These are phyloP conservation scores for Antheraea pernyi DNA, from an alignment of 1,140 invertebrate genomes.

Conservation along the genomic window DNA sequence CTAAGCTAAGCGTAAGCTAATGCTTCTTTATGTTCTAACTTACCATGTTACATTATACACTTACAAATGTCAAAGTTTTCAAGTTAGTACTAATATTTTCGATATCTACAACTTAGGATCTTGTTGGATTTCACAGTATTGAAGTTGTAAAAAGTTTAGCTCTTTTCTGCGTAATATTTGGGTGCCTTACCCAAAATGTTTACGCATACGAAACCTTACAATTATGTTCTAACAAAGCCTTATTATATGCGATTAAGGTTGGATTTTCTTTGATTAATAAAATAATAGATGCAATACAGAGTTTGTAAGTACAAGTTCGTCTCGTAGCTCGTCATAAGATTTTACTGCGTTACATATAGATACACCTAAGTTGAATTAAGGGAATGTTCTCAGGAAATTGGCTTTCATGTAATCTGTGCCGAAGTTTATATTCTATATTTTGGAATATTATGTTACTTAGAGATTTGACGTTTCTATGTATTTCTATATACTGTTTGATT, in stretches of 20 bases:
- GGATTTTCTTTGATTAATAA: conserved; percentile 13
- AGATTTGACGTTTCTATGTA: neutral
- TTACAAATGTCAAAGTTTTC: neutral
- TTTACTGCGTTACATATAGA: conserved; percentile 38
- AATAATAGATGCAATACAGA: conserved; percentile 18
- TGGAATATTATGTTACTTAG: conserved; percentile 11
- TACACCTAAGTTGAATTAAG: conserved; percentile 20
- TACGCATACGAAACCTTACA: conserved; percentile 11
- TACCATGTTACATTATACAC: neutral
- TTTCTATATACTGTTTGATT: too few species aligned
- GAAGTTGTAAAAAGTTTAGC: conserved; percentile 66
- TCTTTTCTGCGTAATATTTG: conserved; percentile 50
- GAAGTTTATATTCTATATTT: conserved; percentile 33
- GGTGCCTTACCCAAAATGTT: conserved; percentile 32
- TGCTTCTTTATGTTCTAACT: neutral
- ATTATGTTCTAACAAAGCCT: conserved; percentile 2
- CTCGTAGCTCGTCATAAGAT: conserved; percentile 64
- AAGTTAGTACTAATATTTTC: conserved; percentile 3
- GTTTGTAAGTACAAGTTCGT: conserved; percentile 41
- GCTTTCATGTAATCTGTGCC: conserved; percentile 48
- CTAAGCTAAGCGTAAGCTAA: too few species aligned
- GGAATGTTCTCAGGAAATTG: conserved; percentile 54
- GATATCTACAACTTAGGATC: conserved; percentile 29
- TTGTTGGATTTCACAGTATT: conserved; percentile 60
- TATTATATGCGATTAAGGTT: conserved; percentile 25